Evolutionary conservation across 2,797 vertebrate species (phyloP).

Genomic region (Chlorospingus semifuscus): DNA sequence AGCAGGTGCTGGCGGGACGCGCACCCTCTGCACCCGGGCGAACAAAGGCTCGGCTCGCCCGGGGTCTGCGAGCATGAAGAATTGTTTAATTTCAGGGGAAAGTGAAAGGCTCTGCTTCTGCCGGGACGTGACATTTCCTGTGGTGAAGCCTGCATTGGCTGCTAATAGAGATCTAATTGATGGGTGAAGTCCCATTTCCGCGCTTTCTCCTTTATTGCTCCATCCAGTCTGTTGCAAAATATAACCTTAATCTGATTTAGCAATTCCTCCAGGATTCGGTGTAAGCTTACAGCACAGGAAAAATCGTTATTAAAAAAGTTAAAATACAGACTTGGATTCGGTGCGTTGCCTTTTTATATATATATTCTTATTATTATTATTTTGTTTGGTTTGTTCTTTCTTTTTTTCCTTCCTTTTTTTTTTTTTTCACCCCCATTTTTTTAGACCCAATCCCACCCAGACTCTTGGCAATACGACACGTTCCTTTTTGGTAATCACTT

Average conservation of each 20-base stretch:
- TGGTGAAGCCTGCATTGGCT: slow-evolving; percentile 94
- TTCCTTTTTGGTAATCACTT: slow-evolving; percentile 66
- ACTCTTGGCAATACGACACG: slow-evolving; percentile 69
- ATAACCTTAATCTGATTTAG: slow-evolving; percentile 97
- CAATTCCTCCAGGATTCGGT: slow-evolving; percentile 96
- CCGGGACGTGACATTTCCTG: slow-evolving; percentile 90
- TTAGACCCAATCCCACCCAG: slow-evolving; percentile 32
- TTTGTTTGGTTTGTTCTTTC: neutral
- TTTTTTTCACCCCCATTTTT: neutral
- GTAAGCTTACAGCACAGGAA: slow-evolving; percentile 88
- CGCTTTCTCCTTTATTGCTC: slow-evolving; percentile 98
- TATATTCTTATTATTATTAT: neutral
- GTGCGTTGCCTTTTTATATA: slow-evolving; percentile 71
- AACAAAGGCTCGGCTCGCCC: slow-evolving; percentile 77
- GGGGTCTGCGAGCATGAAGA: slow-evolving; percentile 85
- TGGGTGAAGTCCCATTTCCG: slow-evolving; percentile 97
- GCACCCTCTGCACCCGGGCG: slow-evolving; percentile 33
- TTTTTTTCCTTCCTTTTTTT: neutral
- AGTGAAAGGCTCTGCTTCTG: slow-evolving; percentile 73
- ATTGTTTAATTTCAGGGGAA: slow-evolving; percentile 87
- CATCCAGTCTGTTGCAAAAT: slow-evolving; percentile 98
- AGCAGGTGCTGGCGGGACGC: slow-evolving; percentile 71
- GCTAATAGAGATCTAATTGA: slow-evolving; percentile 99
- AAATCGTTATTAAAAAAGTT: slow-evolving; percentile 99
- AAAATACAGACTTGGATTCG: slow-evolving; percentile 85